Base-by-base conservation (phyloP, 1,140 invertebrate species). In the Liolophura sinensis region DNA sequence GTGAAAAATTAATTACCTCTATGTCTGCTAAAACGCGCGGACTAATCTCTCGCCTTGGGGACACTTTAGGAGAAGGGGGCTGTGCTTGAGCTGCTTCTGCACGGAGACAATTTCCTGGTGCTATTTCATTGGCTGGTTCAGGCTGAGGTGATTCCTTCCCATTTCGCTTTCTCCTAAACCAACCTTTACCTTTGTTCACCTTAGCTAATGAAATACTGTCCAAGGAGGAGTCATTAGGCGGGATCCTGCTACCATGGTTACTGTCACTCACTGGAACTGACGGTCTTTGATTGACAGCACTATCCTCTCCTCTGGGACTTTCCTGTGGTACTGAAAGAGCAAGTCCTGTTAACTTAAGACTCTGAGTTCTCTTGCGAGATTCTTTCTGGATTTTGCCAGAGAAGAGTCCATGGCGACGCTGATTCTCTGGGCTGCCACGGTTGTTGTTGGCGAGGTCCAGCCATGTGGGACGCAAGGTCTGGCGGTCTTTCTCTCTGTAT, bases 1-100 rank as follows among this genome's bases (percentile, higher is more conserved):
- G 31, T 40, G 31, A 40, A 40, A 5, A 40, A 40, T 9, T 40
- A 40, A 40, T 72, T 64, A 78, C 76, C 57, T 78, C 69, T 58
- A 78, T 78, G 64, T 76, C 68, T 24, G 76, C 76, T 62, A 78
- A 20, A 18, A 72, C 70, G 6, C 48, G 65, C 0, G 76, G 74
- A 59, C 74, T 70, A 11, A 76, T 69, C 40, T 76, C 69, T 31
- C 70, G 59, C 22, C 67, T 25, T 0, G 70, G 68, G 12, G 73
- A 68, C 9, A 64, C 49, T 50, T 60, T 20, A 16, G 58, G 50
- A 25, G 70, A 72, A 18, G 59, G 16, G 22, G 62, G 56, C 55
- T 59, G 66, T 14, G 48, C 64, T 65, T 58, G 50, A 25, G 46
- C 51, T 59, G 55, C 60, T 59, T 27, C 50, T 22, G 59, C n/a